Base-by-base conservation (phyloP, 1,140 invertebrate genomes). In the Heliothis subflexa region DNA sequence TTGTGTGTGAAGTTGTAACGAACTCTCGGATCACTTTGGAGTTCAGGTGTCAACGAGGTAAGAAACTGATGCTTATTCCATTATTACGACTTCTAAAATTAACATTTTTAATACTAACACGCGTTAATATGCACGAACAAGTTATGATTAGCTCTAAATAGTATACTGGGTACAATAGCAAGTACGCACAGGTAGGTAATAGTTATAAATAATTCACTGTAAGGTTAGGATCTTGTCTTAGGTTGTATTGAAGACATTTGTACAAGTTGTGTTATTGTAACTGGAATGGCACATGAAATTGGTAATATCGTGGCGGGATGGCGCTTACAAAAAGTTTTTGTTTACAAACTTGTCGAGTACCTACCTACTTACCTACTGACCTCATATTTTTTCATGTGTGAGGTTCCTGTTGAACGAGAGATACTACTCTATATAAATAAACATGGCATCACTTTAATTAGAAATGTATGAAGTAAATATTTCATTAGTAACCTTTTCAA, bases 31-130 rank as follows among this genome's bases (percentile, higher is more conserved):
- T 93, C 90, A 89, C 89, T 94, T 90, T 85, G 91, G 88, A 90
- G 88, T 94, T 94, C 91, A 94, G 93, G 93, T 95, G 94, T 94
- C 93, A 94, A 94, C 91, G 94, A 95, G 94, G 94, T 95, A 95
- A 95, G 94, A 92, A 93, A 90, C 81, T 84, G 83, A 94, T 93
- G 92, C 93, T 90, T 94, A 91, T 90, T 93, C 83, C 88, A 88
- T 88, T 86, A 94, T 91, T 92, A 89, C 79, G 85, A 89, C 85
- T 90, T 92, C 89, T 93, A 90, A 90, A 91, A 88, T 92, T 91
- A 93, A 88, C 86, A 81, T 82, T 88, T 87, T 84, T 81, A 80
- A 81, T 86, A 70, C 74, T 84, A 85, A 87, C 79, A 77, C 80
- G 73, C 81, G 78, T 84, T 87, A 86, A 81, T 81, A 75, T 54